A percentile compares a stretch with the other conserved stretches of the same genome.
Conservation (phyloP, 2,113 vertebrate genomes). For the Grus americana region DNA sequence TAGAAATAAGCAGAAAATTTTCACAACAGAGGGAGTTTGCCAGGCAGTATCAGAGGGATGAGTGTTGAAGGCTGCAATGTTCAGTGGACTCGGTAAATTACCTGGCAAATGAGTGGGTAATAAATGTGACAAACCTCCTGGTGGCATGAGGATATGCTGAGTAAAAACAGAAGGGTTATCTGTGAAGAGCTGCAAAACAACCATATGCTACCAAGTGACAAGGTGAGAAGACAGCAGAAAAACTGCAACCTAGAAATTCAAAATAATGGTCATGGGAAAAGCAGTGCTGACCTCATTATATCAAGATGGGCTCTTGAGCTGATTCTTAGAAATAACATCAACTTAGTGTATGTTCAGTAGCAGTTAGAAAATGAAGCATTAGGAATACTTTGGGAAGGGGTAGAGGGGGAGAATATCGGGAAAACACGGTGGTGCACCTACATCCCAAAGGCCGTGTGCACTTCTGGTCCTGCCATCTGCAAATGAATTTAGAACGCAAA, state of each 20-base stretch:
- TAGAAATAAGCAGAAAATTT: neutral
- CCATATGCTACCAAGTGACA: conserved; percentile 5
- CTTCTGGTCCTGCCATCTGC: neutral
- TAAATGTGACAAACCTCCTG: neutral
- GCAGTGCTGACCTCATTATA: neutral
- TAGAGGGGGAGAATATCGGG: neutral
- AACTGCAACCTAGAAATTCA: neutral
- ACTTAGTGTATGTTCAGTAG: neutral
- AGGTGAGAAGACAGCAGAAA: conserved; percentile 8
- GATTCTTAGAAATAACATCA: neutral
- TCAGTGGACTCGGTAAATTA: neutral
- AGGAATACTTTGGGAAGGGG: neutral
- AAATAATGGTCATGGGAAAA: neutral
- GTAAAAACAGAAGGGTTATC: neutral
- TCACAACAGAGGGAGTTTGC: neutral
- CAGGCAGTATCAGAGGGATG: neutral
- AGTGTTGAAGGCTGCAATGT: neutral
- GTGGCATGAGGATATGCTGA: neutral
- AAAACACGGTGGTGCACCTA: neutral
- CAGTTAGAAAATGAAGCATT: neutral
- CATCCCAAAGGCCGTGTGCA: neutral
- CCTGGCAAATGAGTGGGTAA: neutral
- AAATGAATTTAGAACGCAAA: neutral
- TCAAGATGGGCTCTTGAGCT: neutral
- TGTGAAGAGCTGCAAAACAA: neutral